phyloP scores from a whole-genome alignment of 2,113 vertebrate genomes.

The Syngnathus typhle region DNA sequence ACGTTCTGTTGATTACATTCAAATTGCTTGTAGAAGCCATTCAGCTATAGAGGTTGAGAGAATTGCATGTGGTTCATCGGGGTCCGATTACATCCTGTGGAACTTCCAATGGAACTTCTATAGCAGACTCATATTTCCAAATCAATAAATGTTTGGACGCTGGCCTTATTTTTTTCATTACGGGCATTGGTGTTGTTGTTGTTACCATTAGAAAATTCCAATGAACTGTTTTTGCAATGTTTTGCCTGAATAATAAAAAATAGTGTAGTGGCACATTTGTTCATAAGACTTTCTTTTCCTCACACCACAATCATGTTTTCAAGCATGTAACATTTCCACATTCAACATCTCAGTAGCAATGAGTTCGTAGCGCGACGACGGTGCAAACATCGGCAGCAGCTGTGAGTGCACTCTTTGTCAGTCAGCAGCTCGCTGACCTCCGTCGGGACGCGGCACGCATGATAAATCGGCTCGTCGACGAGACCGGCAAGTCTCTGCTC shows the following conservation, averaged over 20 bases:
- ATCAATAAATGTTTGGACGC: too few species aligned
- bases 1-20: background rate
- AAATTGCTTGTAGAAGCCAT: background rate
- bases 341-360: background rate
- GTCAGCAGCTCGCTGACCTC: background rate
- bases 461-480: background rate
- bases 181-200: too few species aligned
- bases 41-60: background rate
- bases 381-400: background rate
- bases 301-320: background rate
- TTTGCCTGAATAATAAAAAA: too few species aligned
- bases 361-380: background rate
- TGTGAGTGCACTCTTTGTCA: background rate
- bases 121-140: too few species aligned
- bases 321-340: background rate
- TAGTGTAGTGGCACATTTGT: background rate
- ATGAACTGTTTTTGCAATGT: too few species aligned
- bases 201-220: too few species aligned
- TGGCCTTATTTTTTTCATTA: too few species aligned
- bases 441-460: background rate
- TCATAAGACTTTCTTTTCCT: background rate
- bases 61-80: background rate
- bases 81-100: background rate
- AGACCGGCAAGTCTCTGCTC: background rate
- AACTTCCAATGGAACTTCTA: background rate